Percentiles rank a stretch among this genome's conserved stretches.
These are phyloP conservation scores for Emberiza fucata DNA, from an alignment of 2,113 vertebrate species.

Conservation along the genomic window DNA sequence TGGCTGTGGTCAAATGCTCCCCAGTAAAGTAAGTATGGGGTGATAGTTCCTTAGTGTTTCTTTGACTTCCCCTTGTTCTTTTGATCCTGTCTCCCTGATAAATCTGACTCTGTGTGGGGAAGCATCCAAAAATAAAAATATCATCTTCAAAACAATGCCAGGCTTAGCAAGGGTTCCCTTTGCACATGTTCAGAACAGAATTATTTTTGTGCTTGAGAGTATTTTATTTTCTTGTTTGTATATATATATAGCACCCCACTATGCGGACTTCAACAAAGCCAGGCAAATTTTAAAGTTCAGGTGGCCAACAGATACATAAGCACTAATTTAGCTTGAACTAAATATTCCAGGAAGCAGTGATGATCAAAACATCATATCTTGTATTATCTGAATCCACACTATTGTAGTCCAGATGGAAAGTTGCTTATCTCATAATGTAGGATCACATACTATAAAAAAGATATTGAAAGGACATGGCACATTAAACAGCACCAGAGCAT, in stretches of 20 bases:
- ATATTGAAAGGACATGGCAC: slow-evolving; percentile 61
- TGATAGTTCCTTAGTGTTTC: not conserved
- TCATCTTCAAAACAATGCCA: not conserved
- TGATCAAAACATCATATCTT: slow-evolving; percentile 15
- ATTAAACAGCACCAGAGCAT: slow-evolving; percentile 73
- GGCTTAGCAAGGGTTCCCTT: not conserved
- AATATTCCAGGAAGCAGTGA: not conserved
- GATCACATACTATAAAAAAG: not conserved
- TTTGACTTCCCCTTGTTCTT: not conserved
- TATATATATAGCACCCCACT: not conserved
- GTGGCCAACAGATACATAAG: not conserved
- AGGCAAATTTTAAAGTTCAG: not conserved
- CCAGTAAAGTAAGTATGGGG: not conserved
- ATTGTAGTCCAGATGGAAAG: not conserved
- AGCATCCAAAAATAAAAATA: not conserved
- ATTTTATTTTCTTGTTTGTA: not conserved
- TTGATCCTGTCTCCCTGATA: not conserved
- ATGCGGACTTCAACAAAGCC: not conserved
- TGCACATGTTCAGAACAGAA: not conserved
- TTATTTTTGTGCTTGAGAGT: not conserved
- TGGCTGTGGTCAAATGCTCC: not conserved
- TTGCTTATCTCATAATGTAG: not conserved
- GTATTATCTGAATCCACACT: not conserved
- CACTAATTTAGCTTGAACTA: not conserved
- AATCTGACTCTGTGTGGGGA: not conserved